A percentile compares a stretch with the other conserved stretches of the same genome.
phyloP scores from a whole-genome alignment of 1,140 invertebrate genomes.

The Hirudo medicinalis region DNA sequence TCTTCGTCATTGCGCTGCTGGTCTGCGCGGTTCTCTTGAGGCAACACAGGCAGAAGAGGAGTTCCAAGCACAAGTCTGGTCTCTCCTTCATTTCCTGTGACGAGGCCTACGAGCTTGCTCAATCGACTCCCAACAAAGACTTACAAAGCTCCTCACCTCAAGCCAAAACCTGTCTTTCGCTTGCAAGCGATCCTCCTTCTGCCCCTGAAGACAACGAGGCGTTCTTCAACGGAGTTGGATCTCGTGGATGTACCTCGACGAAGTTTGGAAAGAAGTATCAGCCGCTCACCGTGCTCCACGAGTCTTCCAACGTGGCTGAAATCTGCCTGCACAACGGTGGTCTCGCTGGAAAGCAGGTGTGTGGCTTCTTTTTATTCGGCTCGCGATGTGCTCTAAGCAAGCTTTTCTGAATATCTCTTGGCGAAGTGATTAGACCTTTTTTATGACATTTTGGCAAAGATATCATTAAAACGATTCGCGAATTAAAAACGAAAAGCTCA shows the following conservation, averaged over 20 bases:
- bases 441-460: not conserved
- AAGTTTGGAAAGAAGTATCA: slow-evolving; percentile 10
- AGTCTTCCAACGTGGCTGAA: too few species aligned
- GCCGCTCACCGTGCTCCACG: not conserved
- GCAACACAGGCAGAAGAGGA: slow-evolving; percentile 3
- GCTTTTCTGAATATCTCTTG: not conserved
- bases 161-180: not conserved
- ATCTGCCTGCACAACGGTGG: too few species aligned
- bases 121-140: slow-evolving; percentile 6
- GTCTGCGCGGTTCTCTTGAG: not conserved
- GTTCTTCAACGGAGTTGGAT: not conserved
- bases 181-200: not conserved
- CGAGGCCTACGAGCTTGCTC: not conserved
- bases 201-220: not conserved
- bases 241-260: not conserved
- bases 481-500: too few species aligned
- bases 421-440: not conserved
- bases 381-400: not conserved
- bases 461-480: not conserved
- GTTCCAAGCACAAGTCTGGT: not conserved
- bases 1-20: slow-evolving; percentile 6
- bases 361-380: not conserved
- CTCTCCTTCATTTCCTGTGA: slow-evolving; percentile 4
- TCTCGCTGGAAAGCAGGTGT: not conserved
- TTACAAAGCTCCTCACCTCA: not conserved